A percentile compares a stretch with the other conserved stretches of the same genome.
Conservation (phyloP, 2,888 invertebrate genomes). For the Danaus chrysippus region DNA sequence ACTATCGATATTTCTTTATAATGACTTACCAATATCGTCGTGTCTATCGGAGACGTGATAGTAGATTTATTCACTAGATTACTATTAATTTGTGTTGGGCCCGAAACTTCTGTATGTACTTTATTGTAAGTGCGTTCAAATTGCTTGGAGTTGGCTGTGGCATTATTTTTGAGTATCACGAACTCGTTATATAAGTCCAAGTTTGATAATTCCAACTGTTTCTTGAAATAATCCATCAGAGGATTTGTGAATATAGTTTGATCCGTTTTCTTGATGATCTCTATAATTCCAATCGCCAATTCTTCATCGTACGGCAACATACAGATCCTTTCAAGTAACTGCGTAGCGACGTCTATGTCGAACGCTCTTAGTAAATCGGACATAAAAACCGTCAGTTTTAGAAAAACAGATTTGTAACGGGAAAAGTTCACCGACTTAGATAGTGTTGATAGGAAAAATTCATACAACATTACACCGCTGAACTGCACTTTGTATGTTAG, state of each 20-base stretch:
- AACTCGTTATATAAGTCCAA: conserved; percentile 39
- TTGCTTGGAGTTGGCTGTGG: too few species aligned
- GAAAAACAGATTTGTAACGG: conserved; percentile 56
- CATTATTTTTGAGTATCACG: conserved; percentile 28
- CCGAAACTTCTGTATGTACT: conserved; percentile 3
- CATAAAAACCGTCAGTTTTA: conserved; percentile 51
- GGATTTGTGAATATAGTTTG: conserved; percentile 42
- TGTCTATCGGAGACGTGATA: too few species aligned
- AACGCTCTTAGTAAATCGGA: conserved; percentile 41
- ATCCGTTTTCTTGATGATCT: conserved; percentile 50
- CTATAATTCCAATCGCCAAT: conserved; percentile 44
- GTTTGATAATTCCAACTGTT: conserved; percentile 37
- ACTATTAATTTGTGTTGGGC: too few species aligned
- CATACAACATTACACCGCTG: conserved; percentile 41
- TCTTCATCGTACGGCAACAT: conserved; percentile 53
- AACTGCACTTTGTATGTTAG: conserved; percentile 35
- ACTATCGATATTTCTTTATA: too few species aligned
- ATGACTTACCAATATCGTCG: too few species aligned
- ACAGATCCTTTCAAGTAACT: conserved; percentile 56
- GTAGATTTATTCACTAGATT: too few species aligned
- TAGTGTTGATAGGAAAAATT: conserved; percentile 50
- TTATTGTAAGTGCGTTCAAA: background rate
- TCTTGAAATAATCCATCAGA: conserved; percentile 48
- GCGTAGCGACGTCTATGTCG: conserved; percentile 40
- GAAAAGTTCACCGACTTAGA: conserved; percentile 62